Evolutionary conservation across 2,113 vertebrate genomes (phyloP).

Genomic region (Cephalopterus ornatus): DNA sequence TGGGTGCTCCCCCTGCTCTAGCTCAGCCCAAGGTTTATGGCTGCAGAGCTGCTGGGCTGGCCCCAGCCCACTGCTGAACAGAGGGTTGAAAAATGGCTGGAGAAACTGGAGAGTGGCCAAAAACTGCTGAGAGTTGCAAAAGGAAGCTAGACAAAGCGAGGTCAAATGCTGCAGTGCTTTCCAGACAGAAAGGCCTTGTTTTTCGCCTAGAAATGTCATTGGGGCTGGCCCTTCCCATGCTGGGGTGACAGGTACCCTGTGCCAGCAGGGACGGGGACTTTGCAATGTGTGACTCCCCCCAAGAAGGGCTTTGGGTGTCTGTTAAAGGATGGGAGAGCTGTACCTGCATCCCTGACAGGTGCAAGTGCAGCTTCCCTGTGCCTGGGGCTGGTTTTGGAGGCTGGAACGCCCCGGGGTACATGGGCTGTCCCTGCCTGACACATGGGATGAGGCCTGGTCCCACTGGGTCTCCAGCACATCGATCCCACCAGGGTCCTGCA

Average conservation of each 20-base stretch:
- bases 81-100: constrained; percentile 23
- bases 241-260: background rate
- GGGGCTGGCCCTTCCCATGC: background rate
- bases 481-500: fast-evolving
- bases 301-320: background rate
- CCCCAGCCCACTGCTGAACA: background rate
- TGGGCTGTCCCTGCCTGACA: fast-evolving
- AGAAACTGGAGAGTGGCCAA: constrained; percentile 32
- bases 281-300: background rate
- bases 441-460: fast-evolving
- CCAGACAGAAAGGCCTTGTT: background rate
- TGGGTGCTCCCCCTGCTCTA: background rate
- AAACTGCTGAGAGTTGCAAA: background rate
- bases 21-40: background rate
- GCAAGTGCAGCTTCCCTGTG: background rate
- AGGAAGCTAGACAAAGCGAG: constrained; percentile 37
- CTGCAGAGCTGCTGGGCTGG: background rate
- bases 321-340: background rate
- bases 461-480: fast-evolving
- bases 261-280: fast-evolving
- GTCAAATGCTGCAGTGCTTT: background rate
- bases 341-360: background rate
- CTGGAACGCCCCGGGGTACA: fast-evolving
- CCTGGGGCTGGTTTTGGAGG: background rate
- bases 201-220: fast-evolving